Percentiles rank a stretch among this genome's conserved stretches.
These are phyloP conservation scores for Atrina japonica DNA, from an alignment of 2,888 invertebrate genomes.

Conservation along the genomic window DNA sequence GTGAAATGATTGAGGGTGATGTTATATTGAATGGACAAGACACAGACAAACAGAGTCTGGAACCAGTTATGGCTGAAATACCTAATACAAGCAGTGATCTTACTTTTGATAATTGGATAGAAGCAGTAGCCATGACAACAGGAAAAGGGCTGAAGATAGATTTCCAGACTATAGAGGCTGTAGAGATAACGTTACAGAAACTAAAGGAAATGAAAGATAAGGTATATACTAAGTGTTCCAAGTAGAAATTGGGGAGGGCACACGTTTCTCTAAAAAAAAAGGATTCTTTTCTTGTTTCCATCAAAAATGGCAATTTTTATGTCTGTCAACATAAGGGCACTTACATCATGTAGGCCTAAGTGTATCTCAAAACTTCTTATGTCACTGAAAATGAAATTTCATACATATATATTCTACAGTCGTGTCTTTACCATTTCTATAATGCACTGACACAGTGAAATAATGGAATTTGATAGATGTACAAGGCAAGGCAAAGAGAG, in stretches of 20 bases:
- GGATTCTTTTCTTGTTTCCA: not conserved
- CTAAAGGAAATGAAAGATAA: slow-evolving; percentile 63
- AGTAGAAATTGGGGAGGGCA: too few species aligned
- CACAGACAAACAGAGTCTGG: slow-evolving; percentile 81
- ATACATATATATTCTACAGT: too few species aligned
- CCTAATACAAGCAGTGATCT: slow-evolving; percentile 88
- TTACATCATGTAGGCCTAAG: too few species aligned
- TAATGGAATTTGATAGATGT: too few species aligned
- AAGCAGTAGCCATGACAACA: slow-evolving; percentile 81
- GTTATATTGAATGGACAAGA: slow-evolving; percentile 84
- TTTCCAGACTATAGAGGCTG: slow-evolving; percentile 90
- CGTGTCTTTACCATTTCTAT: too few species aligned
- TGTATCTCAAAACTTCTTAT: too few species aligned
- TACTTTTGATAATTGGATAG: slow-evolving; percentile 86
- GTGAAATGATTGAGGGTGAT: slow-evolving; percentile 91
- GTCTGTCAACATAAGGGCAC: too few species aligned
- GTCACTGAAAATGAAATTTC: too few species aligned
- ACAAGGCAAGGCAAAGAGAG: too few species aligned
- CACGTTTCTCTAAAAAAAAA: too few species aligned
- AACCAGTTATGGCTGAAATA: slow-evolving; percentile 94
- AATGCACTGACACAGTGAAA: too few species aligned
- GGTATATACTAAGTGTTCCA: slow-evolving; percentile 46
- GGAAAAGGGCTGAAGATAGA: slow-evolving; percentile 92
- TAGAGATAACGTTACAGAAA: slow-evolving; percentile 79
- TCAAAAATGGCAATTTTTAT: not conserved